These are phyloP conservation scores for Melipona bicolor DNA, from an alignment of 2,888 invertebrate genomes.

Conservation along the genomic window DNA sequence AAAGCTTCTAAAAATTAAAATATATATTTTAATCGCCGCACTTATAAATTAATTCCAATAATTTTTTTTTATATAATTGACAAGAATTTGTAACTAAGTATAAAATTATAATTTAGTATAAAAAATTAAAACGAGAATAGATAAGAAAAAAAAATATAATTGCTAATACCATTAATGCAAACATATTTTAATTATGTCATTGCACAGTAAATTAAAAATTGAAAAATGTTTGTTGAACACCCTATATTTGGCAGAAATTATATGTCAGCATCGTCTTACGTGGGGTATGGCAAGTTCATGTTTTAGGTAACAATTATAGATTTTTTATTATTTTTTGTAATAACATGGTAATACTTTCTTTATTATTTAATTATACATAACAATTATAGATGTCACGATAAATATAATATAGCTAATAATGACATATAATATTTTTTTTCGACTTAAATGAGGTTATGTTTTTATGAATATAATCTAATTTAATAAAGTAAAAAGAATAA, in stretches of 20 bases:
- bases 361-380: not conserved
- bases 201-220: conserved; percentile 27
- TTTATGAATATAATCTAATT: conserved; percentile 17
- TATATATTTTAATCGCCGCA: not conserved
- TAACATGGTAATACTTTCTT: conserved; percentile 6
- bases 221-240: conserved; percentile 35
- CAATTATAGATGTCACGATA: not conserved
- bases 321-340: conserved; percentile 7
- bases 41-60: not conserved
- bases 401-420: not conserved
- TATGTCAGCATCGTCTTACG: conserved; percentile 55
- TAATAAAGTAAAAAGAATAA: not conserved
- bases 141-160: conserved; percentile 1
- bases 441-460: conserved; percentile 54
- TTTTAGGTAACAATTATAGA: conserved; percentile 78
- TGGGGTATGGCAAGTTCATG: conserved; percentile 82
- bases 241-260: conserved; percentile 51
- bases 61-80: not conserved
- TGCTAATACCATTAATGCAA: not conserved
- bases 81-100: not conserved
- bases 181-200: conserved; percentile 16
- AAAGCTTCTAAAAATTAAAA: not conserved
- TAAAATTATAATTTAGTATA: not conserved
- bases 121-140: not conserved
- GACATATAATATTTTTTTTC: conserved; percentile 9